A percentile compares a stretch with the other conserved stretches of the same genome.
Conservation (phyloP, 2,797 vertebrate genomes). For the Hypotaenidia philippensis region DNA sequence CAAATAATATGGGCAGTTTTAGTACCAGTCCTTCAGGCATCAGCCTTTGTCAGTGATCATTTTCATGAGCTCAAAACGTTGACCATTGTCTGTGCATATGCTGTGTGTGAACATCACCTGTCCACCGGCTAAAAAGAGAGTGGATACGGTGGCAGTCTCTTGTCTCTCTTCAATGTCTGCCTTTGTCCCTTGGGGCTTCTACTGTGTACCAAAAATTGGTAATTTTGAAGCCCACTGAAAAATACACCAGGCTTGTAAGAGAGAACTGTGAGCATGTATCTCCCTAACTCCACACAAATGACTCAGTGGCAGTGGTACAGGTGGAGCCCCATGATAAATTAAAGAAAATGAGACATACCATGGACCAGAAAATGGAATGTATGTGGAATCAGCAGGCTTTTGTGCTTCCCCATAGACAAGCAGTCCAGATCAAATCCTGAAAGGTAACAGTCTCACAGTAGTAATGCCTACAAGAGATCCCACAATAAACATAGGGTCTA, state of each 20-base stretch:
- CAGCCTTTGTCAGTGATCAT: neutral
- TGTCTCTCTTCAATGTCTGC: neutral
- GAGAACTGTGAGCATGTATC: neutral
- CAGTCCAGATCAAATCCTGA: conserved; percentile 26
- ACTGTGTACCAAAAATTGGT: neutral
- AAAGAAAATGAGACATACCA: neutral
- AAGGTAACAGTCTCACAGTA: conserved; percentile 28
- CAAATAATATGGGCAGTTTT: neutral
- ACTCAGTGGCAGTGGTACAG: neutral
- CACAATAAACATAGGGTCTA: conserved; percentile 1
- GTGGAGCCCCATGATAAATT: neutral
- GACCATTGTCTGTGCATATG: neutral
- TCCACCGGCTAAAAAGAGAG: neutral
- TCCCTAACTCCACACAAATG: neutral
- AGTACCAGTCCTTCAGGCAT: neutral
- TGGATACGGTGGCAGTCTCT: neutral
- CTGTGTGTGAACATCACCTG: neutral
- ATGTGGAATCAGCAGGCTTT: neutral
- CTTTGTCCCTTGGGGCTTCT: neutral
- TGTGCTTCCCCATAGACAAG: neutral
- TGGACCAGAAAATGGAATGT: neutral
- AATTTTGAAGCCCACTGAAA: neutral
- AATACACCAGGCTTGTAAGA: neutral
- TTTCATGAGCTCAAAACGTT: neutral
- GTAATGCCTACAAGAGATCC: conserved; percentile 18